Evolutionary conservation across 2,113 vertebrate genomes (phyloP).

Genomic region (Crotalus helleri): DNA sequence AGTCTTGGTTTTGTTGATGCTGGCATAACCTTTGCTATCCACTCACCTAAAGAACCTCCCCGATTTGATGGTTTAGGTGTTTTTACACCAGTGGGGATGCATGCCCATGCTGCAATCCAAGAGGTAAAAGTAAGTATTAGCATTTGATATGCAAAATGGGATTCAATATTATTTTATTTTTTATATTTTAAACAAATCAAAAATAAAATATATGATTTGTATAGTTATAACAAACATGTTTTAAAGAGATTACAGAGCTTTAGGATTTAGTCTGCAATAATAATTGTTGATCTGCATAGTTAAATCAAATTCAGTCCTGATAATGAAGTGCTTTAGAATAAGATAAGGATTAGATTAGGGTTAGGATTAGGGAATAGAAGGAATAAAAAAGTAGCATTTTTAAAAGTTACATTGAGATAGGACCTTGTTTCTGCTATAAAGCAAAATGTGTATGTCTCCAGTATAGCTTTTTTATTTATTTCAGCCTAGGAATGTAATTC

Average conservation of each 20-base stretch:
- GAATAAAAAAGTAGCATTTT: not conserved
- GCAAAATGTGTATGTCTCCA: not conserved
- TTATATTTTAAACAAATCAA: not conserved
- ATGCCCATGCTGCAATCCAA: constrained; percentile 61
- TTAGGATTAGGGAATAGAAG: not conserved
- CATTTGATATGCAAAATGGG: not conserved
- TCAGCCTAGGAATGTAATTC: not conserved
- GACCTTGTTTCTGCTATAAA: not conserved
- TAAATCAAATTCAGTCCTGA: not conserved
- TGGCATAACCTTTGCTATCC: constrained; percentile 72
- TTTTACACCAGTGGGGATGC: constrained; percentile 65
- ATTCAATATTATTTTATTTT: not conserved
- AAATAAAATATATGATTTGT: not conserved
- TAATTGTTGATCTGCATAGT: not conserved
- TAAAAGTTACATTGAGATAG: not conserved
- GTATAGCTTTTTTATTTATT: not conserved
- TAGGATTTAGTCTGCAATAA: not conserved
- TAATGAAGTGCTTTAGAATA: not conserved
- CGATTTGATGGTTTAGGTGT: constrained; percentile 72
- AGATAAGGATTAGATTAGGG: not conserved
- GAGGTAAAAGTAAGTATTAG: constrained; percentile 70
- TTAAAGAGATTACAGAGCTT: not conserved
- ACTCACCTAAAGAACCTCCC: constrained; percentile 66
- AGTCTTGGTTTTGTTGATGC: constrained; percentile 66
- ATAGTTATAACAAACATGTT: not conserved